Evolutionary conservation across 2,113 vertebrate genomes (phyloP).

Genomic region (Cebidichthys violaceus): DNA sequence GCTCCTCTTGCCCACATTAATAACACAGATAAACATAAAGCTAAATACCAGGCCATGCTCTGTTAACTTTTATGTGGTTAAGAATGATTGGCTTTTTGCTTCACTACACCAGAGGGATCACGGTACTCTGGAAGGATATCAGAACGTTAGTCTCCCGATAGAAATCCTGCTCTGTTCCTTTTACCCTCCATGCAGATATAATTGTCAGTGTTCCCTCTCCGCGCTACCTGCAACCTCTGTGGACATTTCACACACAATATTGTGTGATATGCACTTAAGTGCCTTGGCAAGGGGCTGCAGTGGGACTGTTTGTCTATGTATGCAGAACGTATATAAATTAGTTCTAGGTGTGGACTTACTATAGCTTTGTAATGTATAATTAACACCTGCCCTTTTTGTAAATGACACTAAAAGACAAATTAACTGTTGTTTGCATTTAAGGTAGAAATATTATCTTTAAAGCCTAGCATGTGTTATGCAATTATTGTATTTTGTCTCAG

Average conservation of each 20-base stretch:
- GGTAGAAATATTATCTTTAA: not conserved
- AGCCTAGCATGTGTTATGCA: not conserved
- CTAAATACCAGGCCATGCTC: conserved; percentile 84
- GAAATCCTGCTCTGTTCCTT: conserved; percentile 64
- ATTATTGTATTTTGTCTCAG: not conserved
- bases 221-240: conserved; percentile 61
- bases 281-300: conserved; percentile 58
- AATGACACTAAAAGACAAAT: conserved; percentile 37
- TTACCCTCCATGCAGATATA: conserved; percentile 74
- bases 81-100: conserved; percentile 84
- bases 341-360: conserved; percentile 15
- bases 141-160: conserved; percentile 63
- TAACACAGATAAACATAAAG: conserved; percentile 84
- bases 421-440: conserved; percentile 26
- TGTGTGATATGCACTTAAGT: conserved; percentile 70
- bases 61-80: conserved; percentile 84
- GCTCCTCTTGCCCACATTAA: conserved; percentile 78
- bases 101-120: conserved; percentile 80
- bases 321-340: conserved; percentile 50
- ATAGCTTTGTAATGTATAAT: conserved; percentile 45
- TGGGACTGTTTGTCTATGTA: conserved; percentile 59
- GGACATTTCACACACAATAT: conserved; percentile 69
- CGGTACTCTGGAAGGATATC: conserved; percentile 72
- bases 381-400: conserved; percentile 33
- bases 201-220: conserved; percentile 67